Conservation (phyloP, 2,888 invertebrate species). For the Melangyna quadrimaculata region DNA sequence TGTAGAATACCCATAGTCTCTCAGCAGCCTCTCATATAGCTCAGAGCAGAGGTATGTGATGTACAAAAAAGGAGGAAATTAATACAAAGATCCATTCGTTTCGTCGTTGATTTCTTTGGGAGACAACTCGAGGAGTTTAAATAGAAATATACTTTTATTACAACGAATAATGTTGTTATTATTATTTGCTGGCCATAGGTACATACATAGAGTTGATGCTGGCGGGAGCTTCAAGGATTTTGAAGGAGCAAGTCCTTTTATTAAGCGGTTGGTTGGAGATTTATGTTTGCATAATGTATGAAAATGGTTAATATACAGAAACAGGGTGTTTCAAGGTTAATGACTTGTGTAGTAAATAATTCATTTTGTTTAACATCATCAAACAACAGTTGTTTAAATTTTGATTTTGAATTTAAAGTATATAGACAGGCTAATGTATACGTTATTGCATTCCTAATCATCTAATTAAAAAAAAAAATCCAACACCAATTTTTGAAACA, state of each 20-base stretch:
- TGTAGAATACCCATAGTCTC: neutral
- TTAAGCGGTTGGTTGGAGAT: constrained; percentile 38
- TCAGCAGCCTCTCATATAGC: neutral
- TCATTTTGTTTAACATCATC: no score
- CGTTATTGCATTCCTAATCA: no score
- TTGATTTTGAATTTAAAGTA: no score
- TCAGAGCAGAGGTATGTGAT: constrained; percentile 4
- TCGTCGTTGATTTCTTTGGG: constrained; percentile 29
- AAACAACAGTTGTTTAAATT: no score
- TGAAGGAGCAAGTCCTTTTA: constrained; percentile 51
- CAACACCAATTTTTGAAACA: no score
- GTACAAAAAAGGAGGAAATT: constrained; percentile 49
- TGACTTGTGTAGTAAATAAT: no score
- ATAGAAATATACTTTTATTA: constrained; percentile 61
- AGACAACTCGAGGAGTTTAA: constrained; percentile 29
- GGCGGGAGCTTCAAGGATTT: constrained; percentile 7
- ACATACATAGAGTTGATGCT: constrained; percentile 34
- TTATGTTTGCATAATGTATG: constrained; percentile 27
- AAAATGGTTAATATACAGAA: neutral
- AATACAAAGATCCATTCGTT: constrained; percentile 54
- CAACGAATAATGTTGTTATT: constrained; percentile 67
- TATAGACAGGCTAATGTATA: no score
- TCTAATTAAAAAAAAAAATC: no score
- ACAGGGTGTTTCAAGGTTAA: constrained; percentile 42
- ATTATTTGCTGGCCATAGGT: constrained; percentile 61